These are phyloP conservation scores for Thermophis baileyi DNA, from an alignment of 2,113 vertebrate genomes.

Conservation along the genomic window DNA sequence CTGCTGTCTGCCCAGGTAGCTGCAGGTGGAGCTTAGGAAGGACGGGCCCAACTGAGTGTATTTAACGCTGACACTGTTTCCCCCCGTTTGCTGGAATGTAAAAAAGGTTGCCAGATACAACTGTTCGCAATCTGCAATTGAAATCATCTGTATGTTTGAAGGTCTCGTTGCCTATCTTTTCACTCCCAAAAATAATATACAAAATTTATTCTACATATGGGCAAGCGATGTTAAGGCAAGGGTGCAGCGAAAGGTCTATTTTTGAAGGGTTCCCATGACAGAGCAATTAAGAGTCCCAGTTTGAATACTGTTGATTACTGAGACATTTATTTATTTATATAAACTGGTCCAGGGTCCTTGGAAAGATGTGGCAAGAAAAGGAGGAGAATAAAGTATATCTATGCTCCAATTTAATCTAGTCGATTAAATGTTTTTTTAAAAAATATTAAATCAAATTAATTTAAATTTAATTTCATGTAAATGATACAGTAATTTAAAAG, in stretches of 20 bases:
- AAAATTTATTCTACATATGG: not conserved
- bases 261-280: not conserved
- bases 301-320: not conserved
- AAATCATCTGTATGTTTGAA: constrained; percentile 1
- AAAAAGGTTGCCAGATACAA: constrained; percentile 13
- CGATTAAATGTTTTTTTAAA: too few relatives aligned
- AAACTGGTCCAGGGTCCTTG: not conserved
- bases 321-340: not conserved
- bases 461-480: not conserved
- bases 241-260: not conserved
- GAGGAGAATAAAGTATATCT: not conserved
- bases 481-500: not conserved
- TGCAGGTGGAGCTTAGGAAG: constrained; percentile 47
- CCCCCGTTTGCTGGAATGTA: constrained; percentile 43
- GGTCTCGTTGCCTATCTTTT: constrained; percentile 21
- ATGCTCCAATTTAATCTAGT: not conserved
- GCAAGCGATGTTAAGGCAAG: not conserved
- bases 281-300: not conserved
- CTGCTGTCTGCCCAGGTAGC: constrained; percentile 48
- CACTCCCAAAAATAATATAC: not conserved
- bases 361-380: not conserved
- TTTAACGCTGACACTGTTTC: not conserved
- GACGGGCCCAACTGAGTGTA: constrained; percentile 18
- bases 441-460: not conserved
- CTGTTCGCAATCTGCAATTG: constrained; percentile 11